Base-by-base conservation (phyloP, 2,888 invertebrate genomes). In the Stenichneumon culpator region DNA sequence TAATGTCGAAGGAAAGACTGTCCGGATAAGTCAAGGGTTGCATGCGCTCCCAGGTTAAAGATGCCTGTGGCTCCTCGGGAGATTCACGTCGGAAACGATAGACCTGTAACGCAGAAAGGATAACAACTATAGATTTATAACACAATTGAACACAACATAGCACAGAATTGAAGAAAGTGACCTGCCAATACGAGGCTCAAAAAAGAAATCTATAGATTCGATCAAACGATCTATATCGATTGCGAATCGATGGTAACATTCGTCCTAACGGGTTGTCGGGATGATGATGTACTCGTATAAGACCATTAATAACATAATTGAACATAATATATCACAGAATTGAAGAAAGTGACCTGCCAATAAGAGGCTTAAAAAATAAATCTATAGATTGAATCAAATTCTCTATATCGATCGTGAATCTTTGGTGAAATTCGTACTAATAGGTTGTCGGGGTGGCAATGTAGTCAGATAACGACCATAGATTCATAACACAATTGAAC, bases 31-130 rank as follows among this genome's bases (percentile, higher is more conserved):
- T 39, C 47, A 70, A 16, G 9, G 69, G 75, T 52, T 82, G 36
- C 28, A 22, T 9, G 14, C 14, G 67, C 0, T 75, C 19, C 11
- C 65, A 11, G 3, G 2, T 16, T 1, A 85, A 28, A 28, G 77
- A 78, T 22, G 80, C 83, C 75, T 83, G 82, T 32, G 85, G 87
- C 39, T 83, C 65, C 4, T 63, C 44, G 3, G 57, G 47, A 7
- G 65, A 28, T 39, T 72, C 82, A n/a, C 86, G 86, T 39, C 84
- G 86, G 52, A 84, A 74, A 25, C 81, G 81, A 50, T 14, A 16
- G 4, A 1, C 0, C 74, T 81, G 69, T 50, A 47, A n/a, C 19
- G 9, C 2, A 3, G 9, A 19, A 39, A 44, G 0, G 3, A 47
- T 47, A 47, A 16, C 16, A 4, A 9, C 9, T 1, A 5, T 39